Evolutionary conservation across 2,888 invertebrate species (phyloP), one percentile per base, ranked within the genome.

Genomic region (Hipparchia sbordonii): DNA sequence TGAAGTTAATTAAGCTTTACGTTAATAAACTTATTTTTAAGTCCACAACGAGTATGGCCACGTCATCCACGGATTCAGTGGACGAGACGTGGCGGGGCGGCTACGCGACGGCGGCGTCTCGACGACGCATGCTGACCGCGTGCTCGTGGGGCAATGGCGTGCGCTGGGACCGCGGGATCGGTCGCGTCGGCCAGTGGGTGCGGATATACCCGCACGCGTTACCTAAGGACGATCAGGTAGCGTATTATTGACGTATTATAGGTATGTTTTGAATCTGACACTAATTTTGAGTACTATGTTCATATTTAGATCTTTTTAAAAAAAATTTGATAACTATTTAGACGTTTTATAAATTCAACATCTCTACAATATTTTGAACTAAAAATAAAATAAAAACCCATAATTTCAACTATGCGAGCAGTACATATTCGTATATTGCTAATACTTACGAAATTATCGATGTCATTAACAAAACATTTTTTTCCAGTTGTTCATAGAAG

Each of bases 111-210:
- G 91, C 92, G 0, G 91, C 93, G n/a, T 89, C 91, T 0, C 84
- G 89, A 6, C 87, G 90, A 13, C 89, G 89, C 56, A 86, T 90
- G 75, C 83, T 89, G 79, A 85, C 81, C 59, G 88, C 91, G 0
- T 90, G 92, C 77, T 79, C 91, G 7, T 97, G 96, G 96, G 96
- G 96, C 56, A 97, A 96, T 79, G 96, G 96, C 2, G 94, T 95
- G 72, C 95, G 96, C 77, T 97, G 97, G 97, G 94, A 94, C 78
- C 89, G 93, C 57, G 95, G 96, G 0, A 94, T 94, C 6, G 90
- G 94, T 1, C 90, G 93, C 13, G 96, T 96, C 75, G 97, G 97
- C 0, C 96, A 96, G 59, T 97, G 97, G 96, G 95, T 96, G 61
- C 91, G 97, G 77, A 95, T 97, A 73, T 97, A 96, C 88, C 97